Evolutionary conservation across 2,888 invertebrate genomes (phyloP), one percentile per base, ranked within the genome.

Genomic region (Mythimna pallens): DNA sequence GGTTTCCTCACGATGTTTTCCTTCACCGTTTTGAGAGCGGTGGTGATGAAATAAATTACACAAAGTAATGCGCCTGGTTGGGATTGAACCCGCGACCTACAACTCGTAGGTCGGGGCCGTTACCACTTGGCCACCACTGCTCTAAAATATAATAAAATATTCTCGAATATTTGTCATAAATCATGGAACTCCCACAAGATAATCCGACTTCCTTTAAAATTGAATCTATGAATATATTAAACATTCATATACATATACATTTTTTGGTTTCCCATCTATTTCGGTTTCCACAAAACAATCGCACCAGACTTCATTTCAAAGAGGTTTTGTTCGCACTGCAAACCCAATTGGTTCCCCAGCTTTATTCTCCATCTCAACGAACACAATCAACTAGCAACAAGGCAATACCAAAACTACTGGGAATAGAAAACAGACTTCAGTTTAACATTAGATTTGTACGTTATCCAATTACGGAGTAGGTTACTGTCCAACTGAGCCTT

Each of bases 381-480:
- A 80, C 65, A 74, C 65, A 78, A 78, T 80, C 75, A 78, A 65
- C 55, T 67, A 55, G 55, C 50, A 74, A 67, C 80, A 77, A 57
- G 47, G 59, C 58, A 43, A 67, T 66, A 64, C 40, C 68, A 30
- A 80, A 76, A 62, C 68, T 58, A 62, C 9, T 20, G 80, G 78
- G 78, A 78, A 78, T 65, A 54, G 62, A 78, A 74, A 80, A 74
- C 67, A 66, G 65, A 65, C 75, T 65, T 80, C 78, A 64, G 52
- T 63, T 78, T 55, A 64, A 61, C 47, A 43, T 73, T 62, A 40
- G 63, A 76, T 66, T 76, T 66, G 69, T 69, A 58, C 57, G 69
- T 81, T 70, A 78, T 80, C 78, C 81, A 80, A 76, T 78, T 78
- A 76, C 58, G 14, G 54, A 68, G 43, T 7, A 59, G 75, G 66